Evolutionary conservation across 2,113 vertebrate species (phyloP), one percentile per base, ranked within the genome.

Genomic region (Enhydra lutris): DNA sequence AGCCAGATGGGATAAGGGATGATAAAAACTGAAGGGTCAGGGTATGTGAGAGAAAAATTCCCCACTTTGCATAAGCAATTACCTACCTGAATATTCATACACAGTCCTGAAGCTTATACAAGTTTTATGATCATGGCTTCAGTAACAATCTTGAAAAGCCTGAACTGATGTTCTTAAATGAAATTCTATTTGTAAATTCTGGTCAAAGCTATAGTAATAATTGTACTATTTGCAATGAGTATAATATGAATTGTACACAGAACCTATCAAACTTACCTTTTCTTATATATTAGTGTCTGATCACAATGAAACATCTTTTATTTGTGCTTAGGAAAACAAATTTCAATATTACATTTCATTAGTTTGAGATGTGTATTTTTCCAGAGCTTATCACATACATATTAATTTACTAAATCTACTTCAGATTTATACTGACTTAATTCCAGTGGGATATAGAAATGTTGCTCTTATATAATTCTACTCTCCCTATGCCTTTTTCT

Each of bases 71-170:
- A 50, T 79, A 86, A 52, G n/a, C 8, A 86, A 57, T 81, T 73
- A 17, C 12, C 50, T 86, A 47, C 39, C 91, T 92, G 83, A 97
- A 93, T 89, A 96, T 93, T 94, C 73, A 97, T 97, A 79, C 42
- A 69, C 7, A 69, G 18, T 47, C 39, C 0, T 47, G 65, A 95
- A 61, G 7, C 47, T 89, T 76, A 94, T 92, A 45, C 15, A 96
- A 94, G 14, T 96, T 97, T 98, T 80, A 97, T 97, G 61, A 92
- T 84, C 42, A 50, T 36, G 7, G 39, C n/a, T 92, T 89, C 83
- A 69, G 18, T 81, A 90, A 84, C 59, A 89, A 80, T 67, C 82
- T 94, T 86, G 87, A 91, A 88, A 94, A 47, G 82, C 17, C 21
- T 90, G 14, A 26, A 13, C 24, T 82, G 50, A 61, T 74, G 47